Evolutionary conservation across 2,888 invertebrate genomes (phyloP).

Genomic region (Melanotus villosus): DNA sequence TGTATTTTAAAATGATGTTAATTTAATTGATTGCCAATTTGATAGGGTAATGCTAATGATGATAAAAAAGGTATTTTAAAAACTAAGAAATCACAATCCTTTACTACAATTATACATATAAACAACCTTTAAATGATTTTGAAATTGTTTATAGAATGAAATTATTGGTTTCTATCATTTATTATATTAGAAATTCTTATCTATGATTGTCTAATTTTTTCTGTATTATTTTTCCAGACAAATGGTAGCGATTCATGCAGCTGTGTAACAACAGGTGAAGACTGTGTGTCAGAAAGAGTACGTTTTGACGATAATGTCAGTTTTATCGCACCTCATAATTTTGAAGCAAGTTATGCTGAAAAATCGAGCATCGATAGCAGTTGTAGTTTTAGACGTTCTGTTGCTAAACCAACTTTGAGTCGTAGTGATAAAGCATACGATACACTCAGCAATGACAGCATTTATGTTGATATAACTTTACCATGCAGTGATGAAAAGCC

Average conservation of each 20-base stretch:
- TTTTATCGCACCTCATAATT: conserved; percentile 68
- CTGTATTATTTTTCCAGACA: too few species aligned
- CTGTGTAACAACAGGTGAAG: conserved; percentile 69
- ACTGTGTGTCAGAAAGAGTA: conserved; percentile 75
- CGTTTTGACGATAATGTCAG: conserved; percentile 77
- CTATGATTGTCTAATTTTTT: too few species aligned
- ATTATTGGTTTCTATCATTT: too few species aligned
- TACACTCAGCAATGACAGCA: conserved; percentile 65
- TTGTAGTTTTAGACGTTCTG: conserved; percentile 64
- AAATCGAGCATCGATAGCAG: conserved; percentile 67
- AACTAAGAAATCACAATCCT: too few species aligned
- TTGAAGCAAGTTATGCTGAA: conserved; percentile 62
- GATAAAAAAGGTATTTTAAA: too few species aligned
- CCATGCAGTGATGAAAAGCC: conserved; percentile 60
- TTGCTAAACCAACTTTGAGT: conserved; percentile 42
- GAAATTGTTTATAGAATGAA: too few species aligned
- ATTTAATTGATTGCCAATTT: too few species aligned
- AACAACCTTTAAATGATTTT: too few species aligned
- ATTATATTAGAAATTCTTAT: too few species aligned
- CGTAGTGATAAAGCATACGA: conserved; percentile 57
- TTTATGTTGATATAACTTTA: conserved; percentile 63
- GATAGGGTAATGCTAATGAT: too few species aligned
- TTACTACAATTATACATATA: too few species aligned
- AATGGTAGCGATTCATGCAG: conserved; percentile 68
- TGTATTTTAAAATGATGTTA: too few species aligned